Conservation (phyloP, 2,797 vertebrate genomes). For the Onychomys leucogaster region DNA sequence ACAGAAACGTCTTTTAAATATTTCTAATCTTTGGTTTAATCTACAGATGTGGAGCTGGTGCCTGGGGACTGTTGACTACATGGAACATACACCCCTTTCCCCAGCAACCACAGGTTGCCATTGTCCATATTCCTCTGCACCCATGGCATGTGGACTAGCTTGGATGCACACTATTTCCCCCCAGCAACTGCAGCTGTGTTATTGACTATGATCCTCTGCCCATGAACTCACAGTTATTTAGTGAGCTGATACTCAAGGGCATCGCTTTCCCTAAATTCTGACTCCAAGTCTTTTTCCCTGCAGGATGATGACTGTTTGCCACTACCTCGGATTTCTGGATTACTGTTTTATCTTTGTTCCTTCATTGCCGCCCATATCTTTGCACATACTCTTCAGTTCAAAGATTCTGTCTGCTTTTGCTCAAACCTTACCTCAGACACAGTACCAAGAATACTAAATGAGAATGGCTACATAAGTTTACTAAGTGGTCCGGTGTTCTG, state of each 20-base stretch:
- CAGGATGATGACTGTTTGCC: not conserved
- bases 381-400: not conserved
- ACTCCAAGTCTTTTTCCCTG: not conserved
- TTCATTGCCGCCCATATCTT: not conserved
- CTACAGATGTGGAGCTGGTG: not conserved
- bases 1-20: not conserved
- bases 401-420: not conserved
- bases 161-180: not conserved
- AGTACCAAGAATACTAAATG: not conserved
- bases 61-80: not conserved
- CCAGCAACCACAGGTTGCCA: not conserved
- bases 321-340: not conserved
- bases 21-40: not conserved
- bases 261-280: not conserved
- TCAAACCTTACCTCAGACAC: not conserved
- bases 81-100: not conserved
- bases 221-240: not conserved
- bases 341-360: not conserved
- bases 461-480: not conserved
- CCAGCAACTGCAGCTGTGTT: not conserved
- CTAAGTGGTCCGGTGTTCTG: not conserved
- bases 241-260: not conserved
- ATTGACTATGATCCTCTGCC: not conserved
- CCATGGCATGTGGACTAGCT: too few relatives aligned
- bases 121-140: not conserved